Percentiles rank a stretch among this genome's conserved stretches.
These are phyloP conservation scores for Pteronotus mesoamericanus DNA, from an alignment of 2,797 vertebrate genomes.

Conservation along the genomic window DNA sequence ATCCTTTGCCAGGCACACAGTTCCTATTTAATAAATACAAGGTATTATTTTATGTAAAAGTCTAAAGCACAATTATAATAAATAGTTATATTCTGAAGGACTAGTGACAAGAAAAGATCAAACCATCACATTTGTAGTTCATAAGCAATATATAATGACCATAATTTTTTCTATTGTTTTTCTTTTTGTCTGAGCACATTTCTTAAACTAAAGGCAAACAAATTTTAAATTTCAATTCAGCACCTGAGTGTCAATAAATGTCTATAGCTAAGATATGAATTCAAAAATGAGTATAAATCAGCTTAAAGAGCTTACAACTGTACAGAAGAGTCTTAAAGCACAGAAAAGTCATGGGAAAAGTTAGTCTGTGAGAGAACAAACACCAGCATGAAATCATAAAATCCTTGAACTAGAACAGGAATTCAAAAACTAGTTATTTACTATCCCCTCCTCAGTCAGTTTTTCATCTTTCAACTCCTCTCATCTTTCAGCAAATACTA, in stretches of 20 bases:
- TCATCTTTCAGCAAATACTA: slow-evolving; percentile 32
- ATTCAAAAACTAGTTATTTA: neutral
- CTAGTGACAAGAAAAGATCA: neutral
- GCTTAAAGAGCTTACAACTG: neutral
- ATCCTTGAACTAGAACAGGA: neutral
- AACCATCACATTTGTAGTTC: neutral
- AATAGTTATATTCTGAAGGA: neutral
- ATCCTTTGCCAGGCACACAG: neutral
- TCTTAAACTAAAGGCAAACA: slow-evolving; percentile 20
- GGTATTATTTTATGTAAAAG: neutral
- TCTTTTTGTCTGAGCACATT: neutral
- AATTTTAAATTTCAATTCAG: neutral
- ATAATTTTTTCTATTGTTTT: neutral
- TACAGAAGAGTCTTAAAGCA: neutral
- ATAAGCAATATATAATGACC: neutral
- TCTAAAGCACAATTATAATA: neutral
- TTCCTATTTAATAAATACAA: neutral
- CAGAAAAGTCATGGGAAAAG: neutral
- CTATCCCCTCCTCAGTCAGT: neutral
- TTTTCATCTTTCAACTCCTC: slow-evolving; percentile 9
- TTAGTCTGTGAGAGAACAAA: neutral
- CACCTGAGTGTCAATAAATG: neutral
- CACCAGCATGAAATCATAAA: neutral
- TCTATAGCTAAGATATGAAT: neutral
- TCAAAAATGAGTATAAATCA: neutral